Evolutionary conservation across 2,797 vertebrate genomes (phyloP).

Genomic region (Gymnodraco acuticeps): DNA sequence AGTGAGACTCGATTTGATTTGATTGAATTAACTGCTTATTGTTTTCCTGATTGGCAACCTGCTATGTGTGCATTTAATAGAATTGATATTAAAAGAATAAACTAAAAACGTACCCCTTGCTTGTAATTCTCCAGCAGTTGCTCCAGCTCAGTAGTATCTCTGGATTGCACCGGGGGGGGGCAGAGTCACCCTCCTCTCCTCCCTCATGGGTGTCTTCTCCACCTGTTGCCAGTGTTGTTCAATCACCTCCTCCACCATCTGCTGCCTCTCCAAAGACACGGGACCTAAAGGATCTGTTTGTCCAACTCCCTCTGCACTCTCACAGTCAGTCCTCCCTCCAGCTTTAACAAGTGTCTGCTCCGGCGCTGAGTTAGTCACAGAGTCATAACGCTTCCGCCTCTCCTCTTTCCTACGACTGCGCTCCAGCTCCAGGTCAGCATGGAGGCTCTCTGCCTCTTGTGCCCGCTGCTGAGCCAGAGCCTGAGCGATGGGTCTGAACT

Average conservation of each 20-base stretch:
- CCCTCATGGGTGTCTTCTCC: slow-evolving; percentile 86
- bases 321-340: slow-evolving; percentile 66
- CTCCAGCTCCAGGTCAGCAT: slow-evolving; percentile 78
- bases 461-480: slow-evolving; percentile 87
- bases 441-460: slow-evolving; percentile 79
- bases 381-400: slow-evolving; percentile 84
- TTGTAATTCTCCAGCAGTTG: slow-evolving; percentile 86
- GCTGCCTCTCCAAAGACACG: slow-evolving; percentile 72
- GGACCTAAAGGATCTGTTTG: slow-evolving; percentile 24
- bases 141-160: slow-evolving; percentile 81
- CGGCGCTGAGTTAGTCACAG: slow-evolving; percentile 58
- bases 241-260: slow-evolving; percentile 87
- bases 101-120: slow-evolving; percentile 79
- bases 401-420: slow-evolving; percentile 84
- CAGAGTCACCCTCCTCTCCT: slow-evolving; percentile 85
- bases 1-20: not conserved
- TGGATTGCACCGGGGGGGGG: slow-evolving; percentile 62
- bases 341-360: slow-evolving; percentile 49
- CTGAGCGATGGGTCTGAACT: slow-evolving; percentile 88
- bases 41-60: not conserved
- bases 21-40: not conserved
- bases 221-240: slow-evolving; percentile 89
- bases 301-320: slow-evolving; percentile 42
- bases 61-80: not conserved
- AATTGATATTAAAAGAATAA: not conserved